These are phyloP conservation scores for Megalonaias nervosa DNA, from an alignment of 1,140 invertebrate genomes.

Conservation along the genomic window DNA sequence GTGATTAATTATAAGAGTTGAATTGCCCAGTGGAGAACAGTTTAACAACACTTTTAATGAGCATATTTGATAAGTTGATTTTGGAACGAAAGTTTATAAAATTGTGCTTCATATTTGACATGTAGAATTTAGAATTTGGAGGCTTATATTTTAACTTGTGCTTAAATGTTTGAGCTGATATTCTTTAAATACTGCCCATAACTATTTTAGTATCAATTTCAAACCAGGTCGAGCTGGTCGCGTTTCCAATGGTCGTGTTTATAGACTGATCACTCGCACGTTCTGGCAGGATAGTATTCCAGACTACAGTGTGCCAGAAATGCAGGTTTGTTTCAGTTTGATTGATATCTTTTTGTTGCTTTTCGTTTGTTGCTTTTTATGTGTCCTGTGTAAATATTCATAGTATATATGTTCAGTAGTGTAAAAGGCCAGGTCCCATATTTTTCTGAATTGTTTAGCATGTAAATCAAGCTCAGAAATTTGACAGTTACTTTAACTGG, in stretches of 20 bases:
- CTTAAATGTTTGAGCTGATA: no score
- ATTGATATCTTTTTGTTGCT: background rate
- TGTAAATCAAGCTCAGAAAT: background rate
- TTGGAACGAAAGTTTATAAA: no score
- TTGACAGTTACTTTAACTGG: no score
- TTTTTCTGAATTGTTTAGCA: background rate
- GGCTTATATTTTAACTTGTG: no score
- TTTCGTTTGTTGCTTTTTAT: background rate
- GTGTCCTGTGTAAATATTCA: background rate
- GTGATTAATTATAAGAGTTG: no score
- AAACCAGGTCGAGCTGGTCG: constrained; percentile 86
- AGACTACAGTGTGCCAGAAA: constrained; percentile 68
- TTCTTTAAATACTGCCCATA: background rate
- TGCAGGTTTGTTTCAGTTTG: constrained; percentile 59
- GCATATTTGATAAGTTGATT: no score
- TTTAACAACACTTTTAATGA: no score
- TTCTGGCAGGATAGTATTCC: constrained; percentile 78
- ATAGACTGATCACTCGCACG: constrained; percentile 82
- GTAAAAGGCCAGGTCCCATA: background rate
- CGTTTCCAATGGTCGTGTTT: constrained; percentile 88
- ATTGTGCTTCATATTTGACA: no score
- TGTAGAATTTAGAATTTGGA: no score
- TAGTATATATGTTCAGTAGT: background rate
- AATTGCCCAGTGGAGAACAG: no score
- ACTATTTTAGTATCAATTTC: background rate